Base-by-base conservation (phyloP, 2,113 vertebrate genomes). In the Camelus dromedarius region DNA sequence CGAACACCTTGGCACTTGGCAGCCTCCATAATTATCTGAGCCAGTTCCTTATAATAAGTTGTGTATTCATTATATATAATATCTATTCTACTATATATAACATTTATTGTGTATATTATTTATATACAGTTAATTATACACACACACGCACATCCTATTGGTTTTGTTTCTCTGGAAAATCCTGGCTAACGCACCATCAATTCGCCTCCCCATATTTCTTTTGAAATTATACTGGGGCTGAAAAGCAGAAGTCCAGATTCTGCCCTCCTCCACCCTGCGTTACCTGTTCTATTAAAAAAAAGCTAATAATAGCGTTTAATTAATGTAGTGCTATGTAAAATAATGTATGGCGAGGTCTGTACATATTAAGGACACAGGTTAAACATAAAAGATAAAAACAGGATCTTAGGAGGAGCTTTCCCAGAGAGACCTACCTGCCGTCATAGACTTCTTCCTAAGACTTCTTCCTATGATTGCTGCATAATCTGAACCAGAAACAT, bases 401-500 rank as follows among this genome's bases (percentile, higher is more conserved):
- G 9, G 0, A 35, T 58, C 10, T 75, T 77, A 60, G 15, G 20
- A 82, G 12, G 22, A 72, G 6, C 52, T 82, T 52, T 88, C 5
- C n/a, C 46, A 72, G 18, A 92, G 38, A 54, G 18, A 62, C 32
- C 5, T 15, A 48, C 14, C 3, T 64, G 64, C 24, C 12, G 24
- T 10, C 16, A 84, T 52, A 88, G 9, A 12, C 20, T 72, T 91
- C 26, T 91, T 77, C 67, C 62, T 72, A 91, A 88, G 9, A 12
- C 20, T 72, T 91, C 26, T 91, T 77, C 67, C 62, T 72, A 91
- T 35, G 58, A 66, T n/a, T 46, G 22, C 2, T 83, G 66, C 16
- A 42, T 88, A 58, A 79, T 82, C 52, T 76, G 24, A 93, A 93
- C 64, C 38, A 64, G 58, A 83, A 91, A 79, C 19, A 73, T 46